Evolutionary conservation across 2,888 invertebrate species (phyloP), one percentile per base, ranked within the genome.

Genomic region (Helobdella robusta): DNA sequence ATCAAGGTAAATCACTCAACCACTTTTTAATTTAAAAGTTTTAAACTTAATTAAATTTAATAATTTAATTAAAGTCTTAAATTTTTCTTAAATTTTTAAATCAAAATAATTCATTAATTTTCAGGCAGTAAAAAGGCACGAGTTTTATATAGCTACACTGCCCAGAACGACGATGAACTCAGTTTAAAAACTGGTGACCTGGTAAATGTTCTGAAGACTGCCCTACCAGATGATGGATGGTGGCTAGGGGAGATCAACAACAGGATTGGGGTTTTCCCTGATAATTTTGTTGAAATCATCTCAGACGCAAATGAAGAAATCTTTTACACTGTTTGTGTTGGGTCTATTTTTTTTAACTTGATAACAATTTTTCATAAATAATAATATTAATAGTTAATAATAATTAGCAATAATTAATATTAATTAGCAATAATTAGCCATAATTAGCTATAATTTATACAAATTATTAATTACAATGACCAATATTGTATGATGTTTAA

Each of bases 221-320:
- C 48, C 11, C 62, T 62, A 30, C 62, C 62, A 32, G 62, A 62
- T 30, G 30, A 62, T 20, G 62, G 62, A 3, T 62, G 62, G 62
- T 62, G 62, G 62, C 44, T 62, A n/a, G 62, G 62, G 20, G 62
- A 62, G 20, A 4, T 62, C 5, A 62, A 62, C 23, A 50, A 50
- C 11, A n/a, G 18, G 11, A 30, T 48, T 15, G 62, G 62, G 34
- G 62, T 62, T 18, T 62, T 62, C 25, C 62, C 62, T 48, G 62
- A 62, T 20, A 62, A 62, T 34, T 62, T 62, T 30, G 62, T 62
- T 18, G 1, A 30, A 62, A n/a, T 62, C 32, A 32, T 62, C 30
- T 35, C 62, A 5, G 50, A 62, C 18, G 30, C 48, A n/a, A 50
- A 28, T 28, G 28, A 18, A 50, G 25, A 50, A 6, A 18, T n/a